phyloP scores from a whole-genome alignment of 2,888 invertebrate species.

The Osmoderma eremita region DNA sequence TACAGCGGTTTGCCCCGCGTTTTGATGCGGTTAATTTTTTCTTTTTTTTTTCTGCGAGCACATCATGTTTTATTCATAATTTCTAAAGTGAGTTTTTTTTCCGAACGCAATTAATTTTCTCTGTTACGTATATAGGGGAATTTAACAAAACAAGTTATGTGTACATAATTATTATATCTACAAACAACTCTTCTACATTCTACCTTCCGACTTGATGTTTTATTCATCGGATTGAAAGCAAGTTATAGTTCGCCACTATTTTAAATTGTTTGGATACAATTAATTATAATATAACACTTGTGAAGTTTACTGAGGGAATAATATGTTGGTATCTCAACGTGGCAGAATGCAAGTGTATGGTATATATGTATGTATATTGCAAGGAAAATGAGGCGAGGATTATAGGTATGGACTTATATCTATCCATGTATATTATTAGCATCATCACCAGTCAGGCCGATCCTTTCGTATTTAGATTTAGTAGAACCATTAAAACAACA shows the following conservation, averaged over 20 bases:
- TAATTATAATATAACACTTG: conserved; percentile 32
- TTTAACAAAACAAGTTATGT: too few relatives aligned
- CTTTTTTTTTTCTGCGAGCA: neutral
- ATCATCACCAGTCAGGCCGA: too few relatives aligned
- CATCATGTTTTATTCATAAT: conserved; percentile 25
- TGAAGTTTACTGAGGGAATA: conserved; percentile 10
- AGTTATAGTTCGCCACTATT: neutral
- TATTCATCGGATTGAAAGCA: neutral
- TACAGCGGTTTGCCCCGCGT: neutral
- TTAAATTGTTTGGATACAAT: conserved; percentile 23
- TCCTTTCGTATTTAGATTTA: too few relatives aligned
- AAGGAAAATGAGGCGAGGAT: too few relatives aligned
- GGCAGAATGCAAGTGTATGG: conserved; percentile 26
- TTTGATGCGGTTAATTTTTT: conserved; percentile 29
- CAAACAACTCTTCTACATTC: neutral
- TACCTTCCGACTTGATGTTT: conserved; percentile 3
- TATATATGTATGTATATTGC: neutral
- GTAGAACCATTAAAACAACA: too few relatives aligned
- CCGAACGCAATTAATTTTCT: conserved; percentile 13
- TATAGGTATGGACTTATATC: too few relatives aligned
- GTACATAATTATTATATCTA: too few relatives aligned
- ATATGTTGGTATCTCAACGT: conserved; percentile 8
- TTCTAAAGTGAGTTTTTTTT: conserved; percentile 1
- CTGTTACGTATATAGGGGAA: too few relatives aligned
- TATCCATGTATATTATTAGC: too few relatives aligned